Conservation (phyloP, 1,140 invertebrate species). For the Lethrus apterus region DNA sequence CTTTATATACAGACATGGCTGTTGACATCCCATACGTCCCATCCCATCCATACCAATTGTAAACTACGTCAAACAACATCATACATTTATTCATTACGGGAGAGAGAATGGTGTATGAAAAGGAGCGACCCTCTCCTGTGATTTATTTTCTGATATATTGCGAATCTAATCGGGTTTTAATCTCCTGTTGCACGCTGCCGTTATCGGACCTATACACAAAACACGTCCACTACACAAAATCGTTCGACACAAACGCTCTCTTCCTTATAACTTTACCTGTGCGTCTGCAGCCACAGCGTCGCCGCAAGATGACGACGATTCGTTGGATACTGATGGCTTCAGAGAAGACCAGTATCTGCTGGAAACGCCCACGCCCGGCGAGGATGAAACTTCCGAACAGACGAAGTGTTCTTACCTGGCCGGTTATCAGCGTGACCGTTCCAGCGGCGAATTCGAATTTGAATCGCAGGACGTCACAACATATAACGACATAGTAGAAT, state of each 20-base stretch:
- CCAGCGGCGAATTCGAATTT: constrained; percentile 17
- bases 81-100: constrained; percentile 32
- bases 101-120: constrained; percentile 28
- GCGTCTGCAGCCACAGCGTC: constrained; percentile 40
- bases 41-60: background rate
- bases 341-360: constrained; percentile 42
- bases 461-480: constrained; percentile 33
- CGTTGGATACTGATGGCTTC: constrained; percentile 47
- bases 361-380: constrained; percentile 39
- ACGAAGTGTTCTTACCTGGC: constrained; percentile 19
- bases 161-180: constrained; percentile 12
- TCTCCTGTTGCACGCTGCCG: constrained; percentile 11
- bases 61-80: constrained; percentile 23
- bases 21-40: constrained; percentile 30
- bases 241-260: constrained; percentile 10
- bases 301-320: constrained; percentile 47
- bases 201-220: constrained; percentile 5
- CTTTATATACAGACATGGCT: constrained; percentile 35
- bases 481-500: constrained; percentile 34
- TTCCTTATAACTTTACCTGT: constrained; percentile 22
- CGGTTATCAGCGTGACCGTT: constrained; percentile 18
- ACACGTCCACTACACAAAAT: background rate
- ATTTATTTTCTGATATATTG: constrained; percentile 39
- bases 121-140: constrained; percentile 27
- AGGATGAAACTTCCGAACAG: constrained; percentile 18